These are phyloP conservation scores for Lontra canadensis DNA, from an alignment of 2,113 vertebrate species.

Conservation along the genomic window DNA sequence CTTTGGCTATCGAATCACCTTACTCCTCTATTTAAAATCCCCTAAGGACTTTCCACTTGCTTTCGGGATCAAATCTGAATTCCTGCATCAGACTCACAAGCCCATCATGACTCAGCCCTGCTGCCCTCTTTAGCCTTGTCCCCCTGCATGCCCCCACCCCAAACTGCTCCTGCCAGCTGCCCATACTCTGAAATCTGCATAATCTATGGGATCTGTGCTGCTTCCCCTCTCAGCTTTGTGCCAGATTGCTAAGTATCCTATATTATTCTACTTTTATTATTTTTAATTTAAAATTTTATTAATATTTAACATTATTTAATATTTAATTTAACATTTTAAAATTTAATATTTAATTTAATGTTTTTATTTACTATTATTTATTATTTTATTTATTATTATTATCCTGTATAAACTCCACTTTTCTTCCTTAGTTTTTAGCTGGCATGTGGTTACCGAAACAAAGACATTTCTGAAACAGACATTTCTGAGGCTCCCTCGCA, in stretches of 20 bases:
- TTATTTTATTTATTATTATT: not conserved
- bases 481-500: not conserved
- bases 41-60: not conserved
- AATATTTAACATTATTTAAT: too few species aligned
- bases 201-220: too few species aligned
- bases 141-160: not conserved
- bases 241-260: not conserved
- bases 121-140: not conserved
- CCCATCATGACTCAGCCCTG: not conserved
- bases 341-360: too few species aligned
- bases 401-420: not conserved
- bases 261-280: not conserved
- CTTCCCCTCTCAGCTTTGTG: not conserved
- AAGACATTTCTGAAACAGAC: not conserved
- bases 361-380: too few species aligned
- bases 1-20: not conserved
- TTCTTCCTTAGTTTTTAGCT: not conserved
- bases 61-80: not conserved
- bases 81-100: not conserved
- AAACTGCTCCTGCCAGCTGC: not conserved
- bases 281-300: too few species aligned
- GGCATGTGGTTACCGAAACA: not conserved
- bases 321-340: too few species aligned
- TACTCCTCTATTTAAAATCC: not conserved
- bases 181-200: not conserved